These are phyloP conservation scores for Lutjanus campechanus DNA, from an alignment of 2,797 vertebrate species.

Conservation along the genomic window DNA sequence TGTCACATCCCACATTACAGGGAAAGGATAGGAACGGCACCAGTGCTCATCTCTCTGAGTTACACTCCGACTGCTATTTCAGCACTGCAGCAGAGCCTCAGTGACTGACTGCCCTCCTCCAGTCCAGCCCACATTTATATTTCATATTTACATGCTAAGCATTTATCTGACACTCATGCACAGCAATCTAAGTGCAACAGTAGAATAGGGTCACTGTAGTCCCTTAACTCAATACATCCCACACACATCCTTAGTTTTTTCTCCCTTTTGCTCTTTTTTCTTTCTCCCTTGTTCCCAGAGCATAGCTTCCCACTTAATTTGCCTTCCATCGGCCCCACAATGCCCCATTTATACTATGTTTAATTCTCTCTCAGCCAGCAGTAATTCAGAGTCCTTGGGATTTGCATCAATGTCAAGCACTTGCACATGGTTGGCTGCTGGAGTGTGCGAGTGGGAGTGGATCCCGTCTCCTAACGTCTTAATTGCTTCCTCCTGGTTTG, in stretches of 20 bases:
- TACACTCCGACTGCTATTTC: slow-evolving; percentile 58
- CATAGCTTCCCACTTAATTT: slow-evolving; percentile 62
- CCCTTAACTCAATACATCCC: slow-evolving; percentile 11
- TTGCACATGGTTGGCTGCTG: slow-evolving; percentile 43
- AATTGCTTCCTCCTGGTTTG: slow-evolving; percentile 48
- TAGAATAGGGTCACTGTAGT: slow-evolving; percentile 42
- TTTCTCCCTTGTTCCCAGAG: slow-evolving; percentile 50
- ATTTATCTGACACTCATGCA: slow-evolving; percentile 41
- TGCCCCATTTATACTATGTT: slow-evolving; percentile 60
- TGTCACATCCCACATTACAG: slow-evolving; percentile 74
- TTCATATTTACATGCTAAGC: slow-evolving; percentile 54
- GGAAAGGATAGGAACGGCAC: slow-evolving; percentile 45
- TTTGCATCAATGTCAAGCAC: slow-evolving; percentile 69
- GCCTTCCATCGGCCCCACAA: slow-evolving; percentile 34
- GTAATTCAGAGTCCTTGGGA: slow-evolving; percentile 69
- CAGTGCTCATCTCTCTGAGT: slow-evolving; percentile 46
- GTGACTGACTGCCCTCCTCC: slow-evolving; percentile 24
- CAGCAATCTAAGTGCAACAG: slow-evolving; percentile 35
- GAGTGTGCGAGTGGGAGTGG: slow-evolving; percentile 53
- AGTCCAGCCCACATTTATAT: slow-evolving; percentile 50
- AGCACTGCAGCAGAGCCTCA: slow-evolving; percentile 34
- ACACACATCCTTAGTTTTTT: background rate
- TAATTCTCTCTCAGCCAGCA: slow-evolving; percentile 62
- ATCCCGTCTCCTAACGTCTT: slow-evolving; percentile 54
- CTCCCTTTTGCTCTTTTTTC: background rate